Evolutionary conservation across 2,113 vertebrate species (phyloP), one percentile per base, ranked within the genome.

Genomic region (Neogobius melanostomus): DNA sequence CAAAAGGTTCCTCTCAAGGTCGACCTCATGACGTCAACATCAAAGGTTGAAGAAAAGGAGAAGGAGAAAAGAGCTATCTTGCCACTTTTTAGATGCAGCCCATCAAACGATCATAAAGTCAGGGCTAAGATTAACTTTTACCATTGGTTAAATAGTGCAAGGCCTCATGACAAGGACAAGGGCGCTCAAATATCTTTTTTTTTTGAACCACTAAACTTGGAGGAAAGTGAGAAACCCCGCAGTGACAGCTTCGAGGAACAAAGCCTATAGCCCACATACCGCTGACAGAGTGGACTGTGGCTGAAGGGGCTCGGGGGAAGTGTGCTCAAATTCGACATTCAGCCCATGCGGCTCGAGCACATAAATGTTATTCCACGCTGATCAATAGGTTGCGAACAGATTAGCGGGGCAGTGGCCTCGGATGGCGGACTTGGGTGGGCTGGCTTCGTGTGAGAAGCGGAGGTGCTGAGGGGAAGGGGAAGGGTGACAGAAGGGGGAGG

Each of bases 331-430:
- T 59, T 11, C 43, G 44, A 15, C 47, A 21, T 21, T 9, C 12
- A 45, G 3, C 12, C 7, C 46, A 64, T 64, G 54, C 28, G 12
- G 43, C 5, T 12, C 14, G 5, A 74, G 17, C 36, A n/a, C n/a
- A 5, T 52, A 61, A 66, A 47, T 53, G 36, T 46, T 52, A 56
- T 45, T 69, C 12, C 15, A 12, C 0, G 56, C 17, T 63, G 77
- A 69, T 87, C 69, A 57, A 70, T 74, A 51, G 54, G 49, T 74
- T 83, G 79, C 50, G 69, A 72, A 80, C 60, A 64, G 66, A 73
- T 83, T 75, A 75, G 64, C 36, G 64, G 51, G 9, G 28, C 28
- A 51, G 28, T 12, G 2, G 2, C 50, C 53, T 59, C 64, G 46
- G 48, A 52, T 3, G 46, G 47, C 74, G 54, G 42, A 57, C 72